phyloP scores from a whole-genome alignment of 2,113 vertebrate species.

The Notarius lentiginosus region DNA sequence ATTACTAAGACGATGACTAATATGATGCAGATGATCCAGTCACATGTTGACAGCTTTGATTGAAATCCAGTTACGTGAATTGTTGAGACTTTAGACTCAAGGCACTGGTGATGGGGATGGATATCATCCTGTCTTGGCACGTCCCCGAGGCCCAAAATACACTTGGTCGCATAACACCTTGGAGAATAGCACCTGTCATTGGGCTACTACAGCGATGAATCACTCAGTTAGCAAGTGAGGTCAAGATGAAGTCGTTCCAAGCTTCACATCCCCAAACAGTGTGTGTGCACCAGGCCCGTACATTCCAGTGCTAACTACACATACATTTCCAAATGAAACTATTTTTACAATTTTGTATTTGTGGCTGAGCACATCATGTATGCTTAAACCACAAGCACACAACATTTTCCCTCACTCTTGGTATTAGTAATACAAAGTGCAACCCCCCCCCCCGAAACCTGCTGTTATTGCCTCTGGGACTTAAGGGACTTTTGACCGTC shows the following conservation, averaged over 20 bases:
- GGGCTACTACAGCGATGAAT: conserved; percentile 18
- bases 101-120: not conserved
- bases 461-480: conserved; percentile 11
- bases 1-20: not conserved
- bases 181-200: conserved; percentile 24
- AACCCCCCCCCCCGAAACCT: not conserved
- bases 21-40: not conserved
- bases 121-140: not conserved
- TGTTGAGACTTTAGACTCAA: not conserved
- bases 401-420: conserved; percentile 33
- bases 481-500: conserved; percentile 3
- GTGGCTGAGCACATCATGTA: not conserved
- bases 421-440: conserved; percentile 30
- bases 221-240: conserved; percentile 2
- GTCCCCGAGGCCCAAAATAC: not conserved
- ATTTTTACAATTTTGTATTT: not conserved
- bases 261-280: not conserved
- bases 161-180: not conserved
- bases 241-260: conserved; percentile 9
- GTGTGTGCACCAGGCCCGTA: not conserved
- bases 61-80: not conserved
- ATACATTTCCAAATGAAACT: not conserved
- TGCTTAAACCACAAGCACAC: not conserved
- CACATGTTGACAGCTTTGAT: not conserved
- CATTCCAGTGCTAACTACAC: conserved; percentile 6